Percentiles rank a stretch among this genome's conserved stretches.
Conservation (phyloP, 2,113 vertebrate genomes). For the Caranx melampygus region DNA sequence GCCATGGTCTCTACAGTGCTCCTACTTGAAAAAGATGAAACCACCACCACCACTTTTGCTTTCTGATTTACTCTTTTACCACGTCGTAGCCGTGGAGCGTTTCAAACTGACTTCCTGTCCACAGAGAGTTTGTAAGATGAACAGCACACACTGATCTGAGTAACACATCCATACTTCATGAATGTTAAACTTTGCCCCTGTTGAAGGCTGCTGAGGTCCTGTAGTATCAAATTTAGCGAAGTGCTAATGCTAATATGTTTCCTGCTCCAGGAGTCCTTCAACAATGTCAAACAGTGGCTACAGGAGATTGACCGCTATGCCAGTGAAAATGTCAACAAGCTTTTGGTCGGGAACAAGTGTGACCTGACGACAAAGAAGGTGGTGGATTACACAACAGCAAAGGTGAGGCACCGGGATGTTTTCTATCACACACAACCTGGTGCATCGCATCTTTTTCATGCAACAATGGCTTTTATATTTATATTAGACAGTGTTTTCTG, state of each 20-base stretch:
- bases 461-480: background rate
- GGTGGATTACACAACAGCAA: constrained; percentile 99
- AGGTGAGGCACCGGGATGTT: constrained; percentile 81
- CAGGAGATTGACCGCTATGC: constrained; percentile 99
- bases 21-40: background rate
- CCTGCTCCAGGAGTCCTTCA: constrained; percentile 93
- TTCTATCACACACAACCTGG: background rate
- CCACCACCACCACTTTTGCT: no score
- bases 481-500: background rate
- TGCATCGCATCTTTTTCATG: background rate
- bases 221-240: background rate
- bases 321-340: constrained; percentile 99
- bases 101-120: background rate
- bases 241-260: background rate
- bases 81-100: background rate
- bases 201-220: background rate
- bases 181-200: no score
- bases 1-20: background rate
- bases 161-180: no score
- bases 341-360: constrained; percentile 99
- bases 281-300: constrained; percentile 99
- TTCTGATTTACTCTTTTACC: background rate
- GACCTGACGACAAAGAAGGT: constrained; percentile 99
- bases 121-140: no score
- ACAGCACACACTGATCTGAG: background rate